These are phyloP conservation scores for Nephrocerus scutellatus DNA, from an alignment of 2,888 invertebrate genomes.

Conservation along the genomic window DNA sequence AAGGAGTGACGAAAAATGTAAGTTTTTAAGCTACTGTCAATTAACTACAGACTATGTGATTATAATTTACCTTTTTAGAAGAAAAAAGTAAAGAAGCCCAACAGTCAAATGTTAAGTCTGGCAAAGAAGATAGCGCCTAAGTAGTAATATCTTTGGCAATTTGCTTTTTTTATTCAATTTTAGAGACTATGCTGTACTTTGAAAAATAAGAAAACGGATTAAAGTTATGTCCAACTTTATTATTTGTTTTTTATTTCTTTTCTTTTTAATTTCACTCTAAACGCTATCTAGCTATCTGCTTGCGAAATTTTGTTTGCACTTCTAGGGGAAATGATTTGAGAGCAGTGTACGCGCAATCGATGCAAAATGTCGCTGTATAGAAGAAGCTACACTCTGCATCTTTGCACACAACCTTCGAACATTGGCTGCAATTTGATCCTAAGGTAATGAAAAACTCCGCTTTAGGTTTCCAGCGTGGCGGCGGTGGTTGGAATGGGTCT, in stretches of 20 bases:
- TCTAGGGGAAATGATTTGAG: slow-evolving; percentile 60
- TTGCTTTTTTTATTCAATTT: too few species aligned
- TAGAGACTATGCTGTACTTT: too few species aligned
- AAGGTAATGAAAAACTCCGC: slow-evolving; percentile 66
- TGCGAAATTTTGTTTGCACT: slow-evolving; percentile 58
- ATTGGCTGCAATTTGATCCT: slow-evolving; percentile 67
- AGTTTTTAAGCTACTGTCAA: too few species aligned
- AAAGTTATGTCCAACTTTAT: too few species aligned
- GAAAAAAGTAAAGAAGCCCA: slow-evolving; percentile 33
- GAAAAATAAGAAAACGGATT: too few species aligned
- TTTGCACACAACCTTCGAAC: slow-evolving; percentile 65
- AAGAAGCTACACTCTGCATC: slow-evolving; percentile 71
- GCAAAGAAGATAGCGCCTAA: slow-evolving; percentile 46
- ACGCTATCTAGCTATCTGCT: slow-evolving; percentile 33
- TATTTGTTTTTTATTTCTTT: too few species aligned
- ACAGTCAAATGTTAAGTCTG: slow-evolving; percentile 31
- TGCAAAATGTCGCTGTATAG: slow-evolving; percentile 67
- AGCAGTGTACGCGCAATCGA: slow-evolving; percentile 58
- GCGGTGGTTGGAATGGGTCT: slow-evolving; percentile 72
- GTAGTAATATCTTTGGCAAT: too few species aligned
- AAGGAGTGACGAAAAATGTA: too few species aligned
- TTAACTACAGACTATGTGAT: too few species aligned
- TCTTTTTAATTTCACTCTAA: too few species aligned
- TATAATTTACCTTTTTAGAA: too few species aligned
- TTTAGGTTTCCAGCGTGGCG: slow-evolving; percentile 49